These are phyloP conservation scores for Glossosoma conforme DNA, from an alignment of 1,140 invertebrate species.

Conservation along the genomic window DNA sequence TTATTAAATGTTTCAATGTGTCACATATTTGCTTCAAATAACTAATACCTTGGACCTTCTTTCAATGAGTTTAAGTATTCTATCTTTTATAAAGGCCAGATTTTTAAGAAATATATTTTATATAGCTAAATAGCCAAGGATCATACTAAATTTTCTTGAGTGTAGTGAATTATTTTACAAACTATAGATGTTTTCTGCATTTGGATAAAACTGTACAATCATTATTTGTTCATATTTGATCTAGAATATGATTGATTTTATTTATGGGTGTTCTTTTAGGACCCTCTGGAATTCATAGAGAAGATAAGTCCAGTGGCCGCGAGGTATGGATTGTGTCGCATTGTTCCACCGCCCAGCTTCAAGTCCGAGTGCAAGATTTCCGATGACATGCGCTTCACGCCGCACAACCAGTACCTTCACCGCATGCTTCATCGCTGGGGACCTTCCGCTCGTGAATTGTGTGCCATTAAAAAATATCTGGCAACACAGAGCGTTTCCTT, in stretches of 20 bases:
- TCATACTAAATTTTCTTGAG: too few relatives aligned
- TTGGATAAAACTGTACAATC: too few relatives aligned
- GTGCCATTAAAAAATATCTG: slow-evolving; percentile 81
- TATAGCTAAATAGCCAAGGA: too few relatives aligned
- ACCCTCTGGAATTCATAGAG: slow-evolving; percentile 86
- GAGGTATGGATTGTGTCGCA: slow-evolving; percentile 81
- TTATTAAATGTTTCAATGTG: too few relatives aligned
- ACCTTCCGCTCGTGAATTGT: slow-evolving; percentile 78
- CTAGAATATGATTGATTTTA: slow-evolving; percentile 4
- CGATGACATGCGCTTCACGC: slow-evolving; percentile 82
- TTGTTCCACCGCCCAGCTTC: slow-evolving; percentile 82
- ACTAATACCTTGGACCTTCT: too few relatives aligned
- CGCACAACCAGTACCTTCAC: slow-evolving; percentile 88
- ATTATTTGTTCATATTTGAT: too few relatives aligned
- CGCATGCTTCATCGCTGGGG: slow-evolving; percentile 88
- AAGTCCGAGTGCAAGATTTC: slow-evolving; percentile 84
- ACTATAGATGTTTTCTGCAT: too few relatives aligned
- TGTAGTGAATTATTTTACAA: too few relatives aligned
- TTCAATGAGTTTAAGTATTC: too few relatives aligned
- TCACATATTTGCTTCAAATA: too few relatives aligned
- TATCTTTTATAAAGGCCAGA: too few relatives aligned
- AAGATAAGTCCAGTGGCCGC: slow-evolving; percentile 75
- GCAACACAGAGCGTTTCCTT: slow-evolving; percentile 72
- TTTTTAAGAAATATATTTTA: too few relatives aligned
- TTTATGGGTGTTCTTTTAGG: slow-evolving; percentile 45